phyloP scores from a whole-genome alignment of 2,113 vertebrate genomes.

The Mesocricetus auratus region DNA sequence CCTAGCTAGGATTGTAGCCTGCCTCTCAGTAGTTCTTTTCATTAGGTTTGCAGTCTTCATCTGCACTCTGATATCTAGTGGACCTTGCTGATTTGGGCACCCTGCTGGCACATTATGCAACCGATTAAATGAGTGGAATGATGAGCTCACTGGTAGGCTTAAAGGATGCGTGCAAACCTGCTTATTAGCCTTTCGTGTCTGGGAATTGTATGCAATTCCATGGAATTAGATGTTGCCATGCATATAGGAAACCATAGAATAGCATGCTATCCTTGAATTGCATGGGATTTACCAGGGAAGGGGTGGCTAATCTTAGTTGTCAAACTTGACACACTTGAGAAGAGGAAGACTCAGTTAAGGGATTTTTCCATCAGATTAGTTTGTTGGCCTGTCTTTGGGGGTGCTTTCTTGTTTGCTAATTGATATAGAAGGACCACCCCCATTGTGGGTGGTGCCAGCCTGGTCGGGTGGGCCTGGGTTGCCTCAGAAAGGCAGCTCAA shows the following conservation, averaged over 20 bases:
- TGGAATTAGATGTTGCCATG: conserved; percentile 93
- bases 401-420: background rate
- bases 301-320: background rate
- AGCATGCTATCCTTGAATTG: conserved; percentile 94
- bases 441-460: background rate
- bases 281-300: conserved; percentile 86
- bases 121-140: conserved; percentile 95
- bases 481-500: background rate
- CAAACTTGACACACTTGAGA: background rate
- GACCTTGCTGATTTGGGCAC: conserved; percentile 77
- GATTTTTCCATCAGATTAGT: background rate
- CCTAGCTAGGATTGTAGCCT: conserved; percentile 93
- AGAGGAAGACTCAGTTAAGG: background rate
- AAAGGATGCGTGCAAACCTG: conserved; percentile 22
- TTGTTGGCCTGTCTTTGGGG: background rate
- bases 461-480: background rate
- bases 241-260: conserved; percentile 94
- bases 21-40: conserved; percentile 91
- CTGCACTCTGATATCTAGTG: conserved; percentile 31
- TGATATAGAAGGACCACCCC: background rate
- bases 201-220: conserved; percentile 81
- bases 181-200: background rate
- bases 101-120: conserved; percentile 93
- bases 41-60: conserved; percentile 87
- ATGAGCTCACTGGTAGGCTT: conserved; percentile 93